phyloP scores from a whole-genome alignment of 2,113 vertebrate species.

The Pelvicachromis taeniatus region DNA sequence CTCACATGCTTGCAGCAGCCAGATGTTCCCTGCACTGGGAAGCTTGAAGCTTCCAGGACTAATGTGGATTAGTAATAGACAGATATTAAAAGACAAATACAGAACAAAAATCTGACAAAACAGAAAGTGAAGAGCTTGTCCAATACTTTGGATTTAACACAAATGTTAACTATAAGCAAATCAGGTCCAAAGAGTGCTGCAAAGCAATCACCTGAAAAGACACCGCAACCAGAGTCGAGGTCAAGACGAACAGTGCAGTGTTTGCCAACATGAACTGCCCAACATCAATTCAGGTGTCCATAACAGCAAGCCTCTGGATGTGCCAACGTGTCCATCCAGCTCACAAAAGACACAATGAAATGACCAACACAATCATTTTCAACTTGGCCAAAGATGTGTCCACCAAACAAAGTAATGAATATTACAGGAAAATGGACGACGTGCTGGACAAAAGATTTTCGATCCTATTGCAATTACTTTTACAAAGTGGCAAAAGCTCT shows the following conservation, averaged over 20 bases:
- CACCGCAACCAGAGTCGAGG: background rate
- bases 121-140: background rate
- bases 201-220: background rate
- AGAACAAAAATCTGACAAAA: background rate
- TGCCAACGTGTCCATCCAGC: background rate
- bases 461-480: background rate
- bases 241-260: background rate
- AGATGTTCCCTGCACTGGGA: background rate
- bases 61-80: background rate
- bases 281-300: background rate
- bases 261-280: background rate
- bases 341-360: background rate
- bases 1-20: background rate
- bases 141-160: background rate
- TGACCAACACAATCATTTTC: background rate
- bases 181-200: background rate
- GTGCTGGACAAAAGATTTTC: background rate
- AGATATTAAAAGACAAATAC: background rate
- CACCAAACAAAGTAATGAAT: background rate
- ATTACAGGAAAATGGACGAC: background rate
- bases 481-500: background rate
- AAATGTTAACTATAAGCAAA: background rate
- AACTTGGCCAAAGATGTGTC: background rate
- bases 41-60: background rate
- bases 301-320: background rate